These are phyloP conservation scores for Melanostigma gelatinosum DNA, from an alignment of 2,113 vertebrate genomes.

Conservation along the genomic window DNA sequence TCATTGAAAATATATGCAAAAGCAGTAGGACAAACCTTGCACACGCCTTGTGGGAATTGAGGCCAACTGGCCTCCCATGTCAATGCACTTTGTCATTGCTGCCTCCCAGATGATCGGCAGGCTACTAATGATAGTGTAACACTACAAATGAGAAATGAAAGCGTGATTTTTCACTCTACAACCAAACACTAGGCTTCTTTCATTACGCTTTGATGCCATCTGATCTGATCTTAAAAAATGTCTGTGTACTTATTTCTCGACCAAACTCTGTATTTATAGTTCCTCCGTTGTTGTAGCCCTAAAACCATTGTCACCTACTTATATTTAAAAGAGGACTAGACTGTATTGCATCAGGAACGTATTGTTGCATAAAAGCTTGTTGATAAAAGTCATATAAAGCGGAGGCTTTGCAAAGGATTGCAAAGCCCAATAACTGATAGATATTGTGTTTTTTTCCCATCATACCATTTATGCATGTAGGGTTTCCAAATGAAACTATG, in stretches of 20 bases:
- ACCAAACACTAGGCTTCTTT: neutral
- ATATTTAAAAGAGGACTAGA: neutral
- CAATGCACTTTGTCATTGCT: constrained; percentile 84
- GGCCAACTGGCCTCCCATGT: constrained; percentile 84
- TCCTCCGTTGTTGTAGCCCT: neutral
- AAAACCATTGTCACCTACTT: neutral
- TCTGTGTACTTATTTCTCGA: neutral
- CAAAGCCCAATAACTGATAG: neutral
- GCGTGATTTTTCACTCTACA: neutral
- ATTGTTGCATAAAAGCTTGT: neutral
- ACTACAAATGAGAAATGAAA: constrained; percentile 77
- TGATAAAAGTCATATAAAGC: too few relatives aligned
- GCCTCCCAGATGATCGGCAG: constrained; percentile 83
- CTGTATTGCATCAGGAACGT: neutral
- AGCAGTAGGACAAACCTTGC: constrained; percentile 84
- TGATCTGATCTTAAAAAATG: neutral
- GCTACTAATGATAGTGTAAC: constrained; percentile 85
- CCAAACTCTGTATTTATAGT: neutral
- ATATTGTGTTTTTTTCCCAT: neutral
- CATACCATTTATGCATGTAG: neutral
- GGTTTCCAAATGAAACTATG: neutral
- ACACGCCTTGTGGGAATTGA: constrained; percentile 83
- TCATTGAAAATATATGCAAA: neutral
- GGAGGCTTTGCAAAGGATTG: neutral
- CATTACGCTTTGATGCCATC: neutral